phyloP scores from a whole-genome alignment of 2,113 vertebrate species.

The Octodon degus region DNA sequence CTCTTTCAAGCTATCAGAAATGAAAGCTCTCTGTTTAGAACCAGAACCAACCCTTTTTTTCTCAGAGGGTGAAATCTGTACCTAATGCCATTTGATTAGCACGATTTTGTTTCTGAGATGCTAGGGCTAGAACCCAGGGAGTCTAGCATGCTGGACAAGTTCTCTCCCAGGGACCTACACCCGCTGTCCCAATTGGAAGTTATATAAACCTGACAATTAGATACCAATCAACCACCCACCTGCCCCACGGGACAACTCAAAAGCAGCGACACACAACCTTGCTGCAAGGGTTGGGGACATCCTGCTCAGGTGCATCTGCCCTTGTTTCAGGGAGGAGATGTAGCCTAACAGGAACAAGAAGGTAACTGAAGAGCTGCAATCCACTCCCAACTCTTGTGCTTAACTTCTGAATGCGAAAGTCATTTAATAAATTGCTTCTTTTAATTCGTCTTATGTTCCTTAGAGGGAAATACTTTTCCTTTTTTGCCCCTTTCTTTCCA shows the following conservation, averaged over 20 bases:
- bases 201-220: background rate
- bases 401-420: background rate
- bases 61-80: background rate
- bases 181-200: background rate
- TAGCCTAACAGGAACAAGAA: background rate
- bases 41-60: background rate
- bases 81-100: background rate
- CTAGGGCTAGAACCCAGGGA: background rate
- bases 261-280: background rate
- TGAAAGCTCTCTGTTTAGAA: background rate
- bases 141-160: background rate
- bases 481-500: background rate
- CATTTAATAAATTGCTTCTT: background rate
- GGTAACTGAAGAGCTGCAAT: background rate
- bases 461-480: background rate
- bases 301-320: background rate
- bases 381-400: background rate
- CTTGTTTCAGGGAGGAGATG: background rate
- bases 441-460: conserved; percentile 34
- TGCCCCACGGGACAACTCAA: background rate
- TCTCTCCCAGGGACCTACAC: background rate
- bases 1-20: background rate
- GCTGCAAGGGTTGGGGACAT: background rate
- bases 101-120: background rate
- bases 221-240: background rate